Base-by-base conservation (phyloP, 2,113 vertebrate genomes). In the Burhinus oedicnemus region DNA sequence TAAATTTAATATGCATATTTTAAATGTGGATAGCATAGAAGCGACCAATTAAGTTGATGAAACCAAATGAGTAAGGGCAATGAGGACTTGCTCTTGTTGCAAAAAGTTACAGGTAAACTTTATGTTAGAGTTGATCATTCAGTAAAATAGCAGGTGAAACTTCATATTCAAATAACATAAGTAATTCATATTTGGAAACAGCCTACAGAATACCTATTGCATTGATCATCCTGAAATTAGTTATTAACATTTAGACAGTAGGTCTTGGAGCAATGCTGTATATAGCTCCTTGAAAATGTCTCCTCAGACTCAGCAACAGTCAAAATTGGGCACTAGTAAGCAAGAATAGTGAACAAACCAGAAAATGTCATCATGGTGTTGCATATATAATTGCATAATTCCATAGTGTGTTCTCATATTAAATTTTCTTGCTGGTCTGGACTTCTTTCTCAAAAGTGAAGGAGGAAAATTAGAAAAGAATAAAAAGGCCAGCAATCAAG, bases 381-480 rank as follows among this genome's bases (percentile, higher is more conserved):
- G 15, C 11, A 17, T 55, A 12, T 29, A 27, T 15, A 4, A 22
- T 71, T 62, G 17, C 19, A 58, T 51, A 71, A 92, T 65, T 47
- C 26, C 8, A 13, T 44, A 13, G 17, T 42, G 12, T 61, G 27
- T 58, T 94, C 40, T 44, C 0, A 0, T 61, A 32, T 5, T 66
- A 62, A 89, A 45, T 72, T 64, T 76, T 32, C 15, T 4, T 55
- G 68, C 11, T 89, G 26, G 4, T 72, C 32, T 69, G 38, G 25
- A 64, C 40, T 72, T 55, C 22, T 75, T 79, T 71, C 32, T 60
- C 25, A 25, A 42, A 89, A 83, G 25, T 38, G 9, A 64, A 54
- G 60, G 18, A 68, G 1, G 4, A 15, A 87, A 80, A 55, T 51
- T 22, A 14, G 11, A 76, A 45, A 81, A 32, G 3, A 77, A 40